Conservation (phyloP, 2,888 invertebrate species). For the Rhingia campestris region DNA sequence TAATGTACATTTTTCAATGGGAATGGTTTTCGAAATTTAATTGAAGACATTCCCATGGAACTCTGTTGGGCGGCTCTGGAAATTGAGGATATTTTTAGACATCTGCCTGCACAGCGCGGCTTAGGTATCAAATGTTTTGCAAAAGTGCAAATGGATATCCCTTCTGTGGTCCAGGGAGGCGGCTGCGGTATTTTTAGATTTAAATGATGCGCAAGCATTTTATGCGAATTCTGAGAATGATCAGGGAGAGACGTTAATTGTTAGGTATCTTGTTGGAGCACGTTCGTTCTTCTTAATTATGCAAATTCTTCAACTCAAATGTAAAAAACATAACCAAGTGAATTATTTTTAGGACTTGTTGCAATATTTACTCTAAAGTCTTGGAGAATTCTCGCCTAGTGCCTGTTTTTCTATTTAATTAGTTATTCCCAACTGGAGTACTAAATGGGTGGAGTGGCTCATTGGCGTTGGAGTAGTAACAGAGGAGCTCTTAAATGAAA, state of each 20-base stretch:
- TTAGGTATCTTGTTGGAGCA: too few relatives aligned
- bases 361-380: too few relatives aligned
- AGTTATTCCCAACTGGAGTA: too few relatives aligned
- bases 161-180: slow-evolving; percentile 19
- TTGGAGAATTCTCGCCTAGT: too few relatives aligned
- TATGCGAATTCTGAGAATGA: slow-evolving; percentile 16
- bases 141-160: slow-evolving; percentile 16
- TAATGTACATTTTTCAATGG: slow-evolving; percentile 1
- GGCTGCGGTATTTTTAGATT: slow-evolving; percentile 27
- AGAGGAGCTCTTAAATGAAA: too few relatives aligned
- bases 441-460: too few relatives aligned
- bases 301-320: too few relatives aligned
- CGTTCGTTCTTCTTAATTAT: too few relatives aligned
- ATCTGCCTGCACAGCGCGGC: not conserved
- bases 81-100: slow-evolving; percentile 55
- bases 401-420: too few relatives aligned
- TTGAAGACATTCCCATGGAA: slow-evolving; percentile 69
- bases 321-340: too few relatives aligned
- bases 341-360: too few relatives aligned
- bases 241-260: not conserved
- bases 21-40: slow-evolving; percentile 56
- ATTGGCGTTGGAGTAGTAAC: too few relatives aligned
- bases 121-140: slow-evolving; percentile 25
- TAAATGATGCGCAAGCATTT: not conserved
- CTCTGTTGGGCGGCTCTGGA: not conserved